phyloP scores from a whole-genome alignment of 1,140 invertebrate species.

The Leptopilina clavipes region DNA sequence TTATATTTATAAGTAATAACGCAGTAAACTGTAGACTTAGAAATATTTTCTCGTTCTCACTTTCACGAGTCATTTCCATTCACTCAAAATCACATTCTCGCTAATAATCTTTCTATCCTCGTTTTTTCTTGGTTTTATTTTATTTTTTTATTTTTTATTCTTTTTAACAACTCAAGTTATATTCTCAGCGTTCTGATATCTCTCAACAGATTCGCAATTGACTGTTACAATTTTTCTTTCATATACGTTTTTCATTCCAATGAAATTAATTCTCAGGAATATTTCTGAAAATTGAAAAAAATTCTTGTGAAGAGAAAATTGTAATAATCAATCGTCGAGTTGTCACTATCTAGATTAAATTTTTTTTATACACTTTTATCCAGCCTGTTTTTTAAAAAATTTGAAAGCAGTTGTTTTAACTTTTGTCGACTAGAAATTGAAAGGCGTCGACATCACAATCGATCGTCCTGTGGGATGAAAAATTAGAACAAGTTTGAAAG shows the following conservation, averaged over 20 bases:
- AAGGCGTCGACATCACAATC: slow-evolving; percentile 23
- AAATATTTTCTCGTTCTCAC: slow-evolving; percentile 53
- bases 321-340: slow-evolving; percentile 16
- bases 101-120: slow-evolving; percentile 14
- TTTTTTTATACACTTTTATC: slow-evolving; percentile 28
- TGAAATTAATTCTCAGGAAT: background rate
- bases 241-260: background rate
- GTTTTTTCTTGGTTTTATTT: background rate
- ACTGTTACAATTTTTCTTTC: background rate
- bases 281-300: background rate
- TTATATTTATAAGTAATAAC: slow-evolving; percentile 60
- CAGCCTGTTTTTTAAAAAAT: background rate
- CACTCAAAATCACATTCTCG: background rate
- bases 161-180: slow-evolving; percentile 23
- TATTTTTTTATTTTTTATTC: too few species aligned
- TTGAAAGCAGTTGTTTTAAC: slow-evolving; percentile 18
- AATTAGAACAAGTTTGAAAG: slow-evolving; percentile 5
- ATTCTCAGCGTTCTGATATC: slow-evolving; percentile 31
- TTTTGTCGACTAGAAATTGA: slow-evolving; percentile 35
- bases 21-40: slow-evolving; percentile 54
- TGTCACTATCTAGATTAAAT: slow-evolving; percentile 26
- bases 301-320: background rate
- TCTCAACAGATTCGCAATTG: slow-evolving; percentile 21
- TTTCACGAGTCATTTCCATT: background rate
- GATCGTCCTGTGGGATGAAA: slow-evolving; percentile 20